Conservation (phyloP, 2,888 invertebrate species). For the Caenorhabditis virilis region DNA sequence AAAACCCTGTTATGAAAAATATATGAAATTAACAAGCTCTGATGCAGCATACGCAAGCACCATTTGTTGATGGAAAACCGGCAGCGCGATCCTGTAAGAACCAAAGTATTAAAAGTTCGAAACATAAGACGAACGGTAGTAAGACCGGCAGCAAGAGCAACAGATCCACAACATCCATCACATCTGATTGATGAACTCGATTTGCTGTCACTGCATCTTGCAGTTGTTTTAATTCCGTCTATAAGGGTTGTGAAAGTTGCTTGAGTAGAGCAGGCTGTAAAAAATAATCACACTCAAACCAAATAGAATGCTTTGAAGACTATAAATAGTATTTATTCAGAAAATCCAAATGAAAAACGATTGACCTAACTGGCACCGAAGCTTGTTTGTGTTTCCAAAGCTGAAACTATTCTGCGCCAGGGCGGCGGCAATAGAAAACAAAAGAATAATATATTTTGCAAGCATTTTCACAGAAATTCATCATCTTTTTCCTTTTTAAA, state of each 20-base stretch:
- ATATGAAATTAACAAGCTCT: too few relatives aligned
- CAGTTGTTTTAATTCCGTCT: slow-evolving; percentile 20
- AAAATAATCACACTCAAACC: not conserved
- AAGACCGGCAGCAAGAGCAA: slow-evolving; percentile 20
- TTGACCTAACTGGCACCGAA: too few relatives aligned
- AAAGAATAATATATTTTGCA: not conserved
- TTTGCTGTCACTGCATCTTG: slow-evolving; percentile 15
- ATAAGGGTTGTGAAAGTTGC: slow-evolving; percentile 24
- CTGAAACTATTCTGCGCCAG: slow-evolving; percentile 1
- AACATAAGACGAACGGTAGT: slow-evolving; percentile 8
- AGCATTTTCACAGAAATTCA: not conserved
- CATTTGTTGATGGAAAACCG: too few relatives aligned
- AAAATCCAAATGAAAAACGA: too few relatives aligned
- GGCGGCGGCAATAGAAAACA: not conserved
- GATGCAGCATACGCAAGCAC: too few relatives aligned
- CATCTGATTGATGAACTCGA: slow-evolving; percentile 14
- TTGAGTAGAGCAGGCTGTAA: slow-evolving; percentile 21
- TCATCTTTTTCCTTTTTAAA: not conserved
- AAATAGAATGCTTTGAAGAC: not conserved
- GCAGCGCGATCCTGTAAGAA: too few relatives aligned
- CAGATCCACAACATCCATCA: slow-evolving; percentile 21
- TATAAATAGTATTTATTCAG: too few relatives aligned
- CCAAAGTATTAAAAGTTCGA: too few relatives aligned
- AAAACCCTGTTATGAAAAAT: too few relatives aligned
- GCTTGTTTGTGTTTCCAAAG: too few relatives aligned